These are phyloP conservation scores for Blastobasis adustella DNA, from an alignment of 2,888 invertebrate genomes.

Conservation along the genomic window DNA sequence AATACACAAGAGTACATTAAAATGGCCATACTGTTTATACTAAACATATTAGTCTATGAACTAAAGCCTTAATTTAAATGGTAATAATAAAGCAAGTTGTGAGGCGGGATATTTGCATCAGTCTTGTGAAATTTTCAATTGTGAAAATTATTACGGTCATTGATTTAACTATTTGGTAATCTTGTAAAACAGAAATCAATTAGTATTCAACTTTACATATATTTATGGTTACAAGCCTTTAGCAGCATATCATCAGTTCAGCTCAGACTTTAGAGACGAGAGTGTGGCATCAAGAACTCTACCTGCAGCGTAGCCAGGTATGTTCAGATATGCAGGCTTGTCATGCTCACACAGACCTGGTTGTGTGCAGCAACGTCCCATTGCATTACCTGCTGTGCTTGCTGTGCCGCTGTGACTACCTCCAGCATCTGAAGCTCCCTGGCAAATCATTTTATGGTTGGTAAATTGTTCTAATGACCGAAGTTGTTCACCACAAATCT, in stretches of 20 bases:
- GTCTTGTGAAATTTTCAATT: constrained; percentile 73
- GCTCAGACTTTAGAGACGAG: constrained; percentile 63
- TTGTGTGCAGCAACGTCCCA: constrained; percentile 62
- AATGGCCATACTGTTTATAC: constrained; percentile 43
- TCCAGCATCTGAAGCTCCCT: constrained; percentile 44
- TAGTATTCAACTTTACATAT: constrained; percentile 22
- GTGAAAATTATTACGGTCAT: constrained; percentile 67
- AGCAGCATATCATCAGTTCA: constrained; percentile 51
- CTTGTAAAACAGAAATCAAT: constrained; percentile 55
- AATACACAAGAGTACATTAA: constrained; percentile 38
- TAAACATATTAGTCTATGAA: constrained; percentile 53
- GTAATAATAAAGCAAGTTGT: constrained; percentile 75
- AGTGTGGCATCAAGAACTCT: constrained; percentile 65
- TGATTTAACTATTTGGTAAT: constrained; percentile 66
- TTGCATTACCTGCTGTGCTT: constrained; percentile 21
- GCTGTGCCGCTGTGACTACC: constrained; percentile 38
- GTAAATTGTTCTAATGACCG: constrained; percentile 68
- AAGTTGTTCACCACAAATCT: constrained; percentile 67
- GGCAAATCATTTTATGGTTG: constrained; percentile 68
- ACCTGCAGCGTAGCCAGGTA: constrained; percentile 66
- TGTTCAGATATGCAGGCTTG: constrained; percentile 68
- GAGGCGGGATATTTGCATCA: constrained; percentile 76
- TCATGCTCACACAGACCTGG: constrained; percentile 70
- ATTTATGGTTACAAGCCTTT: constrained; percentile 19
- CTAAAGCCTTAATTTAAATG: constrained; percentile 67